A percentile compares a stretch with the other conserved stretches of the same genome.
Evolutionary conservation across 2,888 invertebrate genomes (phyloP).

Genomic region (Drosophila neonasuta): DNA sequence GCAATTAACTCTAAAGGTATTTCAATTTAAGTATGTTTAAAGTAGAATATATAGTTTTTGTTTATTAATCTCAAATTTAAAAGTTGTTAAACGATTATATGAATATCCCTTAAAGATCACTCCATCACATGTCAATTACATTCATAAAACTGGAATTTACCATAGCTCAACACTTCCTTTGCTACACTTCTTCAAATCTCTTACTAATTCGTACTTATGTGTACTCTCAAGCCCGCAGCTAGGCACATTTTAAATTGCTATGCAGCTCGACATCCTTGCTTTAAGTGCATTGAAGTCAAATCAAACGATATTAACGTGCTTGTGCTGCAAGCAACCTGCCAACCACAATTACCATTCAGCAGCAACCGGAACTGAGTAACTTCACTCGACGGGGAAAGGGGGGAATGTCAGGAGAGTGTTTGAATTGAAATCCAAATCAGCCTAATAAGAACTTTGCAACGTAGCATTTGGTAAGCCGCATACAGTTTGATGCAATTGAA

Average conservation of each 20-base stretch:
- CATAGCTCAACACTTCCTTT: not conserved
- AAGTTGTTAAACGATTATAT: no score
- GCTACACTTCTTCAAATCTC: not conserved
- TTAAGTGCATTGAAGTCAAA: slow-evolving; percentile 21
- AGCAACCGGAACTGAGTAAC: not conserved
- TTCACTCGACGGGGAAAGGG: slow-evolving; percentile 2
- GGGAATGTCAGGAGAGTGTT: not conserved
- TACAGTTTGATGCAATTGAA: slow-evolving; percentile 33
- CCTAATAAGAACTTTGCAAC: slow-evolving; percentile 57
- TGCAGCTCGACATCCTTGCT: not conserved
- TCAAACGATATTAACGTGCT: slow-evolving; percentile 23
- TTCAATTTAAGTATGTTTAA: not conserved
- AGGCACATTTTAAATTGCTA: not conserved
- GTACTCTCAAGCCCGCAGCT: not conserved
- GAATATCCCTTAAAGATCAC: not conserved
- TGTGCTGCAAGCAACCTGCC: not conserved
- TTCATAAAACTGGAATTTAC: not conserved
- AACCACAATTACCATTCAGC: slow-evolving; percentile 32
- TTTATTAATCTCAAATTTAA: no score
- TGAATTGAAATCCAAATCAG: slow-evolving; percentile 42
- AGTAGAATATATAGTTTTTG: no score
- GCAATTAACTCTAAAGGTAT: not conserved
- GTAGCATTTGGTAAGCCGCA: slow-evolving; percentile 22
- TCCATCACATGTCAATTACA: not conserved
- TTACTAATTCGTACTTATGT: not conserved